These are phyloP conservation scores for Palythoa heliodiscus DNA, from an alignment of 92 coral and sea anemone species.

Conservation along the genomic window DNA sequence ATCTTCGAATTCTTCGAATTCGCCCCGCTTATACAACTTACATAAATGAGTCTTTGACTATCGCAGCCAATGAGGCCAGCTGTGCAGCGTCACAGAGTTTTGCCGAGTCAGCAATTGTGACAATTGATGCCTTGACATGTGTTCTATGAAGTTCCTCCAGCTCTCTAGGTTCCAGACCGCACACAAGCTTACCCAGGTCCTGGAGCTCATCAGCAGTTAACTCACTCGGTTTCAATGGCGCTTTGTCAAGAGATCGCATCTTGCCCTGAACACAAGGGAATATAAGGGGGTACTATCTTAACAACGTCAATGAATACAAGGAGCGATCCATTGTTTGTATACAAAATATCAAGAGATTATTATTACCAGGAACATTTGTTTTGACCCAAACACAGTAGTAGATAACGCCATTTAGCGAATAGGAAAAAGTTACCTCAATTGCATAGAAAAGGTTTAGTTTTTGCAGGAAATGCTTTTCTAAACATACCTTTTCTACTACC, in stretches of 20 bases:
- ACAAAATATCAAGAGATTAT: neutral
- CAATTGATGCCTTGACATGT: conserved; percentile 55
- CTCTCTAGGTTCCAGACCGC: conserved; percentile 62
- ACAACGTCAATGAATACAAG: too few relatives aligned
- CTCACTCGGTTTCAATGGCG: conserved; percentile 37
- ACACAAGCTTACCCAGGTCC: conserved; percentile 62
- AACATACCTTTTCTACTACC: too few relatives aligned
- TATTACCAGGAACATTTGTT: too few relatives aligned
- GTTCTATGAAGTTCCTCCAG: conserved; percentile 30
- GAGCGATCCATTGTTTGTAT: neutral
- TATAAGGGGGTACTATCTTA: too few relatives aligned
- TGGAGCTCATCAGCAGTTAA: conserved; percentile 65
- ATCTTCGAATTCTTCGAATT: too few relatives aligned
- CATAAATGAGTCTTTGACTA: conserved; percentile 57
- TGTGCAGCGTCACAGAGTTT: conserved; percentile 53
- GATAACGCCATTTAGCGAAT: too few relatives aligned
- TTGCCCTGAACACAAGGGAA: conserved; percentile 46
- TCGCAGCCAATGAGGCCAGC: conserved; percentile 50
- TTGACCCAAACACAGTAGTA: too few relatives aligned
- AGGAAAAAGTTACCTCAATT: too few relatives aligned
- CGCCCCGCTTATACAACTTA: neutral
- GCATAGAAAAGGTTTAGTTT: too few relatives aligned
- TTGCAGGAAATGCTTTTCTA: too few relatives aligned
- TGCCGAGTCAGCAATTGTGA: conserved; percentile 55
- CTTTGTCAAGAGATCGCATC: conserved; percentile 26